Percentiles rank a stretch among this genome's conserved stretches.
These are phyloP conservation scores for Porites australiensis DNA, from an alignment of 64 coral and sea anemone genomes.

Conservation along the genomic window DNA sequence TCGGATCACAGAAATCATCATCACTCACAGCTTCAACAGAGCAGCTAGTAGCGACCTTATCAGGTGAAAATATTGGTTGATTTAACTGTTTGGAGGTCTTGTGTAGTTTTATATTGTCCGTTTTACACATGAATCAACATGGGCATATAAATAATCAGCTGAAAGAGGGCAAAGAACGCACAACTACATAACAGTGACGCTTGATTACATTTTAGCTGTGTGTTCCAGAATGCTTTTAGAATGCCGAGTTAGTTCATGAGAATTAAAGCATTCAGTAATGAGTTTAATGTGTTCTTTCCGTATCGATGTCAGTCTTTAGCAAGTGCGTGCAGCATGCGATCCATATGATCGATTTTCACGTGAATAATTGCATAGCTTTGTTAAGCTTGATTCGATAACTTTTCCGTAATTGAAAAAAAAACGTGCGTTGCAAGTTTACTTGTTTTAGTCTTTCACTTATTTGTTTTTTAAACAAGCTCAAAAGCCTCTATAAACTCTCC, in stretches of 20 bases:
- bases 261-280: background rate
- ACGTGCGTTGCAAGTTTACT: background rate
- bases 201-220: background rate
- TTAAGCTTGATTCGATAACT: background rate
- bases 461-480: background rate
- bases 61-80: conserved; percentile 3
- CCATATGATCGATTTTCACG: background rate
- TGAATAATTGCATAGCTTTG: background rate
- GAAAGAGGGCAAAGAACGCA: background rate
- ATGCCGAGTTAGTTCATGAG: background rate
- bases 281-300: too few species aligned
- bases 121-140: background rate
- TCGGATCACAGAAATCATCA: background rate
- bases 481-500: background rate
- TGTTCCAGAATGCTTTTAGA: background rate
- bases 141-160: background rate
- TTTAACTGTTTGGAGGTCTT: background rate
- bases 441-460: background rate
- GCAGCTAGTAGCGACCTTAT: conserved; percentile 20
- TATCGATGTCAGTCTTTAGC: too few species aligned
- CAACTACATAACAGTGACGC: background rate
- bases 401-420: background rate
- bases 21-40: conserved; percentile 30
- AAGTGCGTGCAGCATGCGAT: background rate
- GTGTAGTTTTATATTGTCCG: background rate